Percentiles rank a stretch among this genome's conserved stretches.
Conservation (phyloP, 1,140 invertebrate genomes). For the Pinna nobilis region DNA sequence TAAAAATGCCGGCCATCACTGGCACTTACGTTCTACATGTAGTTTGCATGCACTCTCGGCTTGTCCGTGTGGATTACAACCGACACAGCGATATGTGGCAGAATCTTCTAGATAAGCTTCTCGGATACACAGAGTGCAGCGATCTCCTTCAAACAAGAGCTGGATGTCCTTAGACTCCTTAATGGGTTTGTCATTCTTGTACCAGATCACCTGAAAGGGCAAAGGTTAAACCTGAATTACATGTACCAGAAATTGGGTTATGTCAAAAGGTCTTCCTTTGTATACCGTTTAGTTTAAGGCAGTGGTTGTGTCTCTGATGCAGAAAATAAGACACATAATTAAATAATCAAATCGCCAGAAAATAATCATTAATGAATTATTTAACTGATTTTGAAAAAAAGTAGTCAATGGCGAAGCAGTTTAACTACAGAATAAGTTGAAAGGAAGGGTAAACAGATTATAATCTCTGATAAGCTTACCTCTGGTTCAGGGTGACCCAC, state of each 20-base stretch:
- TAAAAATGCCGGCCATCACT: too few species aligned
- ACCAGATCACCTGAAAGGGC: slow-evolving; percentile 69
- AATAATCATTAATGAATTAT: too few species aligned
- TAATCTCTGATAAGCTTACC: slow-evolving; percentile 56
- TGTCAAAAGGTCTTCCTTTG: too few species aligned
- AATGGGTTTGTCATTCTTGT: slow-evolving; percentile 71
- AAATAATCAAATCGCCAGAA: too few species aligned
- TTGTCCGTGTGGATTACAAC: slow-evolving; percentile 73
- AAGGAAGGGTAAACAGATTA: background rate
- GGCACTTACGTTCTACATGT: slow-evolving; percentile 72
- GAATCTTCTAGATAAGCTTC: slow-evolving; percentile 74
- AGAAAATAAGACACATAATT: too few species aligned
- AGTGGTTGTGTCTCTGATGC: too few species aligned
- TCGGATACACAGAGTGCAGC: slow-evolving; percentile 73
- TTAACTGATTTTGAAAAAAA: too few species aligned
- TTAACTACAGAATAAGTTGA: background rate
- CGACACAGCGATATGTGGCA: slow-evolving; percentile 74
- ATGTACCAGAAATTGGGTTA: too few species aligned
- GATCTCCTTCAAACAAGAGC: slow-evolving; percentile 72
- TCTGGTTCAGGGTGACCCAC: slow-evolving; percentile 76
- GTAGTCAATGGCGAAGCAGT: too few species aligned
- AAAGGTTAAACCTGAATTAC: too few species aligned
- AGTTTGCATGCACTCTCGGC: slow-evolving; percentile 73
- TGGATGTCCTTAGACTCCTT: slow-evolving; percentile 73
- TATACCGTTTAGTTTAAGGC: too few species aligned